Base-by-base conservation (phyloP, 1,140 invertebrate species). In the Olivierus martensii region DNA sequence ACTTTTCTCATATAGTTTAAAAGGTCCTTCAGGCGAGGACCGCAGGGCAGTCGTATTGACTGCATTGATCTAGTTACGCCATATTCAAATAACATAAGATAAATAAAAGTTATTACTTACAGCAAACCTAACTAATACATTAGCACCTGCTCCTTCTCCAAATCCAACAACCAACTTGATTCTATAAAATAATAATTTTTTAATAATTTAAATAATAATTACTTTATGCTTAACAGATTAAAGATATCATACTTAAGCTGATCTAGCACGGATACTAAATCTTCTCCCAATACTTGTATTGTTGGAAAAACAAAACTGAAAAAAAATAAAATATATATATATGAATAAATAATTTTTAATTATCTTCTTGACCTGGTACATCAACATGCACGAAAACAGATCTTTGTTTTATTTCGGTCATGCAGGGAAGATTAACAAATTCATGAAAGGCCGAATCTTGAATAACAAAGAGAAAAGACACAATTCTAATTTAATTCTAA, bases 111-210 rank as follows among this genome's bases (percentile, higher is more conserved):
- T n/a, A n/a, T n/a, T 15, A 66, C 70, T 66, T 63, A 76, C 73
- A 1, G 84, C 87, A 68, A 89, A 91, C 42, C 87, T 77, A 10
- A 84, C 82, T 14, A 90, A 69, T 46, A 89, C 83, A 69, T 91
- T 92, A 19, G 87, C 86, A 1, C 88, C 88, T 5, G 87, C 87
- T 6, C 88, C 88, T 69, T 90, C 88, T 12, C 88, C 88, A 15
- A 92, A 69, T 6, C 84, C 83, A 44, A 92, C 81, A 1, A 85
- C 84, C 34, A 73, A 62, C 28, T 71, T 69, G 15, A 76, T 68
- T 58, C 75, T 74, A 58, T 45, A 65, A 65, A 52, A 48, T 15
- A 52, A 52, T 14, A 47, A 55, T 34, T 47, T 5, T n/a, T 41
- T 42, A 56, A 44, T 18, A 34, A 44, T 6, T 12, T 18, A 9